phyloP scores from a whole-genome alignment of 2,113 vertebrate genomes.

The Nicator chloris region DNA sequence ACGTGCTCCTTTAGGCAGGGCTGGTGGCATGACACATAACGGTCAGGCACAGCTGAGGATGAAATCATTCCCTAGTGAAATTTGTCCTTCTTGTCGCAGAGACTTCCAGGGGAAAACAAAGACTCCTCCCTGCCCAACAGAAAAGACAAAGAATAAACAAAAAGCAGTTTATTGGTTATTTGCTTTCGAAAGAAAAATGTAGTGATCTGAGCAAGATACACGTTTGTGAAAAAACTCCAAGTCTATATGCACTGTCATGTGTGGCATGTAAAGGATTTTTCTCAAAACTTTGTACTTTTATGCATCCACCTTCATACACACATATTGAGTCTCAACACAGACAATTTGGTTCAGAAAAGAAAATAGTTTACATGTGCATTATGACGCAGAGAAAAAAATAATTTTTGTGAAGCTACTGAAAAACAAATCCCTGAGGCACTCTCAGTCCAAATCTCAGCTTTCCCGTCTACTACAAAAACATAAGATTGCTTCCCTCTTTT shows the following conservation, averaged over 20 bases:
- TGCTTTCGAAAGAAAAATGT: background rate
- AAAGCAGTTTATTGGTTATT: background rate
- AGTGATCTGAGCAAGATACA: background rate
- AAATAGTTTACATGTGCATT: background rate
- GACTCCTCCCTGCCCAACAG: background rate
- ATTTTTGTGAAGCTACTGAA: background rate
- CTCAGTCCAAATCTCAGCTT: background rate
- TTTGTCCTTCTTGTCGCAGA: fast-evolving
- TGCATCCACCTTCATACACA: background rate
- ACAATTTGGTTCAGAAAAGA: background rate
- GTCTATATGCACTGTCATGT: background rate
- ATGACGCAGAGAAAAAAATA: background rate
- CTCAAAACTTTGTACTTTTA: background rate
- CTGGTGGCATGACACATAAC: background rate
- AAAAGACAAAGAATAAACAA: background rate
- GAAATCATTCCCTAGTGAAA: background rate
- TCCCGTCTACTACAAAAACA: background rate
- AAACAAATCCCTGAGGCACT: background rate
- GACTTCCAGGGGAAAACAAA: background rate
- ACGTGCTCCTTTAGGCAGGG: background rate
- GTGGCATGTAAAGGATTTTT: background rate
- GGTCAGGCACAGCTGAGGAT: background rate
- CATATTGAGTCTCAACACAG: background rate
- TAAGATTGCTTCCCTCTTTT: background rate
- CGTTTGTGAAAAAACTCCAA: background rate